Percentiles rank a stretch among this genome's conserved stretches.
phyloP scores from a whole-genome alignment of 2,888 invertebrate genomes.

The Pterostichus niger region DNA sequence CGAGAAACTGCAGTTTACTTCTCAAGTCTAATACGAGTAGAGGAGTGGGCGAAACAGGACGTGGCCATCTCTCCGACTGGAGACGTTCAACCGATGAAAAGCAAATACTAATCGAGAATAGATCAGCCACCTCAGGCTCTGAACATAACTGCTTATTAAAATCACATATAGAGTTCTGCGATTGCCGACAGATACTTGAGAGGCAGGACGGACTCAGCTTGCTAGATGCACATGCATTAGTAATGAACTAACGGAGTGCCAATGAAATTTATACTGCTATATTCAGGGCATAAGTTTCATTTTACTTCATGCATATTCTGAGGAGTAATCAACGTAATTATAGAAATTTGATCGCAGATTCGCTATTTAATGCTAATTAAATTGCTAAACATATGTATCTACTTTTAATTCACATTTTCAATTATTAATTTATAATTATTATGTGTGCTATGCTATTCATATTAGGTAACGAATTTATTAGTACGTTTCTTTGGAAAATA shows the following conservation, averaged over 20 bases:
- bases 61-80: slow-evolving; percentile 15
- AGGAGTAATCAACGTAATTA: not conserved
- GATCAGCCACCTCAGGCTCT: slow-evolving; percentile 54
- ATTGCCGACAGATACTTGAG: slow-evolving; percentile 35
- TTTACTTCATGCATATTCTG: slow-evolving; percentile 38
- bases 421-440: not conserved
- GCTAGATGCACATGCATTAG: slow-evolving; percentile 22
- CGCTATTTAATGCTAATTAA: not conserved
- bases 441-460: not conserved
- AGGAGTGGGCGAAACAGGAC: slow-evolving; percentile 36
- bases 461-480: too few relatives aligned
- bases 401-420: not conserved
- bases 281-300: slow-evolving; percentile 33
- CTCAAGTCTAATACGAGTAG: slow-evolving; percentile 21
- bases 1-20: not conserved
- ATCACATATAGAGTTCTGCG: slow-evolving; percentile 56
- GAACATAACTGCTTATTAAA: slow-evolving; percentile 63
- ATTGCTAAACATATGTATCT: not conserved
- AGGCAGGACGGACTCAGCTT: not conserved
- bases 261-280: slow-evolving; percentile 32
- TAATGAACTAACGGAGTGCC: slow-evolving; percentile 45
- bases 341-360: slow-evolving; percentile 22
- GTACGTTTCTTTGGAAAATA: too few relatives aligned
- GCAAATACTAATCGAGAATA: slow-evolving; percentile 63
- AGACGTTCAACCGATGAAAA: slow-evolving; percentile 53